These are phyloP conservation scores for Lateolabrax maculatus DNA, from an alignment of 2,797 vertebrate species.

Conservation along the genomic window DNA sequence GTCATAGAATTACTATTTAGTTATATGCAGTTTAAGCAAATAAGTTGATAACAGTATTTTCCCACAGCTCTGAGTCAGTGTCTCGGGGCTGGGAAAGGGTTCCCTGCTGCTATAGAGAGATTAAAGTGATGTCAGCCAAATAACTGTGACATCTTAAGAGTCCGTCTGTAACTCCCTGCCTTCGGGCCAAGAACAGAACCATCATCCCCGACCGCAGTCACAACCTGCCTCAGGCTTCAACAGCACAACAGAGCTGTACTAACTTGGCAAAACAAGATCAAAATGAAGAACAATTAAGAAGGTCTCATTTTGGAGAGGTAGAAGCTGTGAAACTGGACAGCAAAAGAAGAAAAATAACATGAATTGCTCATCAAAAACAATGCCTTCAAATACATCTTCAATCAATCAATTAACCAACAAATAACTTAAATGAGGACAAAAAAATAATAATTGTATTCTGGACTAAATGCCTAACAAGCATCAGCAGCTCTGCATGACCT, in stretches of 20 bases:
- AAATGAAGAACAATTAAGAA: background rate
- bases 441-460: slow-evolving; percentile 63
- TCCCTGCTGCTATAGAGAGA: slow-evolving; percentile 36
- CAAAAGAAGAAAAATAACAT: slow-evolving; percentile 1
- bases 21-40: background rate
- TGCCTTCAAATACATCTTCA: slow-evolving; percentile 13
- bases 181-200: slow-evolving; percentile 48
- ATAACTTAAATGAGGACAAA: slow-evolving; percentile 47
- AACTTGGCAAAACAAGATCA: slow-evolving; percentile 9
- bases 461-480: slow-evolving; percentile 58
- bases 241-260: slow-evolving; percentile 15
- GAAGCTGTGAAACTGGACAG: slow-evolving; percentile 1
- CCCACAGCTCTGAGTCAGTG: slow-evolving; percentile 59
- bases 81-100: slow-evolving; percentile 59
- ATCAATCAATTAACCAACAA: slow-evolving; percentile 30
- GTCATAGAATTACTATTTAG: background rate
- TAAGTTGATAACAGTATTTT: slow-evolving; percentile 8
- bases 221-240: slow-evolving; percentile 45
- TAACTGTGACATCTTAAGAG: slow-evolving; percentile 65
- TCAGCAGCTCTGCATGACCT: slow-evolving; percentile 63
- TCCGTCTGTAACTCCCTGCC: slow-evolving; percentile 57
- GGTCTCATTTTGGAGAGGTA: slow-evolving; percentile 15
- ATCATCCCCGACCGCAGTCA: slow-evolving; percentile 24
- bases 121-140: slow-evolving; percentile 64
- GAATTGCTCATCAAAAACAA: slow-evolving; percentile 18